phyloP scores from a whole-genome alignment of 2,888 invertebrate species.

The Athalia circularis region DNA sequence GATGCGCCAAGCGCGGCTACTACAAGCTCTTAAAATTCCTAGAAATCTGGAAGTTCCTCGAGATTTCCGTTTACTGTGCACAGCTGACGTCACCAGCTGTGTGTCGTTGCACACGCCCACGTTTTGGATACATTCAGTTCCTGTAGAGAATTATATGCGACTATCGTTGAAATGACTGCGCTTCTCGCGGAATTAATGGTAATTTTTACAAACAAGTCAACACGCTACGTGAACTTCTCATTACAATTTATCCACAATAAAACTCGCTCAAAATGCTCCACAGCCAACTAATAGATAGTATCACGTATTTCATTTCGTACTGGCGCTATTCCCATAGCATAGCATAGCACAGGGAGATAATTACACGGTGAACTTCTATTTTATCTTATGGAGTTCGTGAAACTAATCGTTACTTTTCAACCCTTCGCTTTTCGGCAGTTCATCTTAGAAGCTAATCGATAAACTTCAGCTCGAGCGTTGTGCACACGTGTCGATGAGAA shows the following conservation, averaged over 20 bases:
- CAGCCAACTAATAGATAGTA: not conserved
- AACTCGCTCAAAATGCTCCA: not conserved
- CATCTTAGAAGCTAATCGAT: conserved; percentile 25
- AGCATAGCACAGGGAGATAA: not conserved
- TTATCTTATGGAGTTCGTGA: conserved; percentile 6
- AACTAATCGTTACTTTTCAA: conserved; percentile 31
- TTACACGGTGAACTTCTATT: not conserved
- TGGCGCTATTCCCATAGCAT: too few species aligned
- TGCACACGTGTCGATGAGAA: not conserved
- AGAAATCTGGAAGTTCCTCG: not conserved
- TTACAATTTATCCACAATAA: not conserved
- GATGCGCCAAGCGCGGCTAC: not conserved
- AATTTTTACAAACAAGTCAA: not conserved
- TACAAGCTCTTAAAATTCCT: conserved; percentile 16
- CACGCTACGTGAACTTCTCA: not conserved
- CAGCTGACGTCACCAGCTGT: too few species aligned
- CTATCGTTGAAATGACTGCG: not conserved
- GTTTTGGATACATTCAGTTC: not conserved
- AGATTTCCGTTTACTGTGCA: not conserved
- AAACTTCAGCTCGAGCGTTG: conserved; percentile 7
- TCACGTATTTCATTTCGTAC: too few species aligned
- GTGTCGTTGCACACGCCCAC: not conserved
- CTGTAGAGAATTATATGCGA: conserved; percentile 11
- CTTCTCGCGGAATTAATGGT: not conserved
- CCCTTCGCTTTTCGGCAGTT: conserved; percentile 3